Base-by-base conservation (phyloP, 2,797 vertebrate genomes). In the Semotilus atromaculatus region DNA sequence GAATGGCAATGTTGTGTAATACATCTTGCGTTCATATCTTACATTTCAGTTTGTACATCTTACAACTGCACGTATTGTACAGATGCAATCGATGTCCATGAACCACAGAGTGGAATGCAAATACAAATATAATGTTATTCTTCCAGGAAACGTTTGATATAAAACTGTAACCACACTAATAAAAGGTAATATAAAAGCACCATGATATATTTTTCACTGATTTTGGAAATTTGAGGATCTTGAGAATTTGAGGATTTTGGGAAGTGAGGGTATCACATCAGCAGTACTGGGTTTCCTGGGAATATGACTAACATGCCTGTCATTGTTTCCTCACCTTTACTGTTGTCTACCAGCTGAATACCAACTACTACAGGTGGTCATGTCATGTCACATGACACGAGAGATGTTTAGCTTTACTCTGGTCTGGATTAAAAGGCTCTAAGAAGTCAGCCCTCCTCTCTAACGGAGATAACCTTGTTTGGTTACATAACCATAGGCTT, bases 371-470 rank as follows among this genome's bases (percentile, higher is more conserved):
- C 80, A 66, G 68, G 80, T 72, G 78, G 66, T 74, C 81, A 84
- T 70, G 85, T 86, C 74, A 82, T 75, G 66, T 88, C 85, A 84
- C 90, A 75, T 88, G 85, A 81, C 85, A 82, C 79, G 18, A 88
- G 86, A 78, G 90, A 80, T 64, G 82, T 89, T 90, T 70, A 80
- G 85, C 91, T 92, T 92, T 94, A 92, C 93, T 94, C 91, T 93
- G 88, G 91, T 91, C 89, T 91, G 88, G 88, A 48, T 86, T 90
- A 94, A 94, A 95, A 91, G 91, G 92, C 94, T 93, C 91, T 93
- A 92, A 91, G 86, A 93, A 93, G 91, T 93, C 92, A 94, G 81
- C 90, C 88, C 38, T 55, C 67, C 36, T 93, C 90, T 86, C 68
- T 89, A 86, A 86, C 11, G 85, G 87, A 90, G 88, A 89, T 92